phyloP scores from a whole-genome alignment of 2,797 vertebrate genomes.

The Aselliscus stoliczkanus region DNA sequence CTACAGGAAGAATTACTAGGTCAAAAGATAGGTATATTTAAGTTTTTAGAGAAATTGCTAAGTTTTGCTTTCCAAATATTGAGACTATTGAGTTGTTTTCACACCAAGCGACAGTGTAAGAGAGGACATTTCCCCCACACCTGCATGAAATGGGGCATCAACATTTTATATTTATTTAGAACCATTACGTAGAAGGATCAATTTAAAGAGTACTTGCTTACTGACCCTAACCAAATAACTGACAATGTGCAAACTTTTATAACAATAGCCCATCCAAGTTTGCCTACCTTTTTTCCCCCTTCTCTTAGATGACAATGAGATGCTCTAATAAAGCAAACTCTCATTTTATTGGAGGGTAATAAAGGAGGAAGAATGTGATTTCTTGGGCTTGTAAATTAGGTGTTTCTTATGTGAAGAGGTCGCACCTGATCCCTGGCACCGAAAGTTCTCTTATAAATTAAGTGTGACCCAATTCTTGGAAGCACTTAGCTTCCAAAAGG shows the following conservation, averaged over 20 bases:
- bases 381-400: background rate
- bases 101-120: background rate
- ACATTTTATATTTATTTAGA: background rate
- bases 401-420: background rate
- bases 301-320: background rate
- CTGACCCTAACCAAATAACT: background rate
- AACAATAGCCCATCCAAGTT: too few species aligned
- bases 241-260: fast-evolving
- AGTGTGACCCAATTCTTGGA: background rate
- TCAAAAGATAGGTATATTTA: background rate
- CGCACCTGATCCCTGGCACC: background rate
- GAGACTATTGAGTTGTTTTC: background rate
- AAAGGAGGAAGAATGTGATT: background rate
- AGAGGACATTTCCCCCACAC: background rate
- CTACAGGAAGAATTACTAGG: background rate
- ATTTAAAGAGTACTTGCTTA: background rate
- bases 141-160: background rate
- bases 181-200: background rate
- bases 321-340: background rate
- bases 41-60: background rate
- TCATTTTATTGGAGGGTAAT: background rate
- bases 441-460: background rate
- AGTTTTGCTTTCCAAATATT: background rate
- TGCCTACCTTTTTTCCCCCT: background rate
- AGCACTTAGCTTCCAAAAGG: background rate